Evolutionary conservation across 2,113 vertebrate species (phyloP).

Genomic region (Pipa parva): DNA sequence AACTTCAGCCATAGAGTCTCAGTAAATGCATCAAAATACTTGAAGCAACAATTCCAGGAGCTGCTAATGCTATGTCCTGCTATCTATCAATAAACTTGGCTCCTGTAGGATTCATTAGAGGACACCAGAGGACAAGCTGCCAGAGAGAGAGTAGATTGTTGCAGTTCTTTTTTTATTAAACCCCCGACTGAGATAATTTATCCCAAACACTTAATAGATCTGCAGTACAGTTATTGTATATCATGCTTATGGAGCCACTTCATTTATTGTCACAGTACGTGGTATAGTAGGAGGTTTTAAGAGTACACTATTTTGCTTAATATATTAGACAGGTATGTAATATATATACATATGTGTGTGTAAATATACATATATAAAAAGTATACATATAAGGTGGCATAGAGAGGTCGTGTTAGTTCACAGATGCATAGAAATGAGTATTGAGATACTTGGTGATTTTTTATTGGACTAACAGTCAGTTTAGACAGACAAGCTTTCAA

Average conservation of each 20-base stretch:
- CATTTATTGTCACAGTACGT: neutral
- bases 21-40: slow-evolving; percentile 20
- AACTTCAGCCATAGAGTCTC: slow-evolving; percentile 11
- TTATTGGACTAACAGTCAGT: no score
- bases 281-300: no score
- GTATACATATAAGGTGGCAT: no score
- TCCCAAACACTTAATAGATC: slow-evolving; percentile 20
- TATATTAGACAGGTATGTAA: no score
- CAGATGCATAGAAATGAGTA: neutral
- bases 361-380: neutral
- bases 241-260: neutral
- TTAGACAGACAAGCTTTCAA: no score
- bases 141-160: slow-evolving; percentile 8
- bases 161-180: slow-evolving; percentile 25
- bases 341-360: no score
- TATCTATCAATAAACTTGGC: slow-evolving; percentile 21
- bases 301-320: no score
- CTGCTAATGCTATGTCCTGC: slow-evolving; percentile 4
- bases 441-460: no score
- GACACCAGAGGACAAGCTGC: slow-evolving; percentile 7
- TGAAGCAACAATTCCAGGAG: slow-evolving; percentile 22
- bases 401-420: no score
- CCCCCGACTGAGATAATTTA: slow-evolving; percentile 34
- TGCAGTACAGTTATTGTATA: neutral
- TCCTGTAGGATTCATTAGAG: slow-evolving; percentile 28